phyloP scores from a whole-genome alignment of 2,797 vertebrate genomes.

The Alauda arvensis region DNA sequence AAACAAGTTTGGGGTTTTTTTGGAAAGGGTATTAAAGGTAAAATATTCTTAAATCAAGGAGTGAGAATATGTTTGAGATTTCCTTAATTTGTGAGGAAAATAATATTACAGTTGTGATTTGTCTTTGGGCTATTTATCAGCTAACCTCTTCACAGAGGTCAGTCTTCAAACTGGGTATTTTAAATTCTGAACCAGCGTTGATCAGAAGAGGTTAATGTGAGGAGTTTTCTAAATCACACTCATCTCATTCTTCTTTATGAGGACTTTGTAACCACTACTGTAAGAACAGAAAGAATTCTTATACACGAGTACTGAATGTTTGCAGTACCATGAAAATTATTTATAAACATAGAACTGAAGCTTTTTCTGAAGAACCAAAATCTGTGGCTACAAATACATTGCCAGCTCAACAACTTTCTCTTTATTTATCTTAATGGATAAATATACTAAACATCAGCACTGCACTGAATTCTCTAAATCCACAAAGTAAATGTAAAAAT shows the following conservation, averaged over 20 bases:
- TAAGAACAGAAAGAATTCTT: neutral
- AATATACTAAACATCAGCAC: neutral
- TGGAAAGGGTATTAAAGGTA: neutral
- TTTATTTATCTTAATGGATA: neutral
- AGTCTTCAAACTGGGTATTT: neutral
- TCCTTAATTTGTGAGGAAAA: neutral
- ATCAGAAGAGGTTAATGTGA: neutral
- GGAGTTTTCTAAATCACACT: neutral
- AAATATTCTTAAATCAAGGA: neutral
- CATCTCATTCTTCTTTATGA: neutral
- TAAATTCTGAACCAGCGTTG: neutral
- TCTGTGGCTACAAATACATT: neutral
- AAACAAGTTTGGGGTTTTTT: neutral
- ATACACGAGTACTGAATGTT: neutral
- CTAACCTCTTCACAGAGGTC: neutral
- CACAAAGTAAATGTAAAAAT: neutral
- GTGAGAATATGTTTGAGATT: neutral
- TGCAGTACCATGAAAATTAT: neutral
- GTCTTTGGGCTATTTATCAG: neutral
- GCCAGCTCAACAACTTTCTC: neutral
- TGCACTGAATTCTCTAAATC: neutral
- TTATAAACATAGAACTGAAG: neutral
- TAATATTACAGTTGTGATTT: neutral
- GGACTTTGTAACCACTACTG: neutral
- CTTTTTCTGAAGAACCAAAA: neutral